Percentiles rank a stretch among this genome's conserved stretches.
Evolutionary conservation across 2,113 vertebrate species (phyloP).

Genomic region (Mirza zaza): DNA sequence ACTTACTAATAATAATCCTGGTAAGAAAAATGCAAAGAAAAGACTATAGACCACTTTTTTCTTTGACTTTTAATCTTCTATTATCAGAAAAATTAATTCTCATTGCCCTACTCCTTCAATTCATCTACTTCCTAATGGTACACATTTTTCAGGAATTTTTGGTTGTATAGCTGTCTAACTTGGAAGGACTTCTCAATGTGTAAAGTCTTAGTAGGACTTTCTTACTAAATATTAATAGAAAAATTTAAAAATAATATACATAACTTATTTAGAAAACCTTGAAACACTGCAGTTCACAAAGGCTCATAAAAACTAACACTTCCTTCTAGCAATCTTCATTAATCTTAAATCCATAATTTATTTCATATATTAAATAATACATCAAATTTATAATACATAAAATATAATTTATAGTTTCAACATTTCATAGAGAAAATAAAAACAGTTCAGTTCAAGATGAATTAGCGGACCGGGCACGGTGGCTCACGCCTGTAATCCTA

Average conservation of each 20-base stretch:
- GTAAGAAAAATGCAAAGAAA: neutral
- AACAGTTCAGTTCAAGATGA: too few relatives aligned
- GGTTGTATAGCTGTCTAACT: neutral
- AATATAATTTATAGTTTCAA: neutral
- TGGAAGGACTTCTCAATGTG: neutral
- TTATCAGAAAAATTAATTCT: neutral
- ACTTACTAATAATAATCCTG: neutral
- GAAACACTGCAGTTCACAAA: neutral
- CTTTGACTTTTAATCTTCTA: neutral
- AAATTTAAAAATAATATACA: neutral
- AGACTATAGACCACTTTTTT: neutral
- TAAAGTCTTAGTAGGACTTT: neutral
- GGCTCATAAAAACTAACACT: neutral
- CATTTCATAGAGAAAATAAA: neutral
- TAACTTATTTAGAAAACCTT: neutral
- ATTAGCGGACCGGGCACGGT: too few relatives aligned
- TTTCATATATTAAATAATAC: conserved; percentile 5
- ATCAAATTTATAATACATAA: neutral
- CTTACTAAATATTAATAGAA: neutral
- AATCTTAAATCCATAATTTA: conserved; percentile 24
- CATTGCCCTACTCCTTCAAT: neutral
- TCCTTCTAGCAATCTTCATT: neutral
- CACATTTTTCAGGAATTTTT: neutral
- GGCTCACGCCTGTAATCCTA: too few relatives aligned
- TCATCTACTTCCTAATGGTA: neutral